phyloP scores from a whole-genome alignment of 1,140 invertebrate species.

The Solen grandis region DNA sequence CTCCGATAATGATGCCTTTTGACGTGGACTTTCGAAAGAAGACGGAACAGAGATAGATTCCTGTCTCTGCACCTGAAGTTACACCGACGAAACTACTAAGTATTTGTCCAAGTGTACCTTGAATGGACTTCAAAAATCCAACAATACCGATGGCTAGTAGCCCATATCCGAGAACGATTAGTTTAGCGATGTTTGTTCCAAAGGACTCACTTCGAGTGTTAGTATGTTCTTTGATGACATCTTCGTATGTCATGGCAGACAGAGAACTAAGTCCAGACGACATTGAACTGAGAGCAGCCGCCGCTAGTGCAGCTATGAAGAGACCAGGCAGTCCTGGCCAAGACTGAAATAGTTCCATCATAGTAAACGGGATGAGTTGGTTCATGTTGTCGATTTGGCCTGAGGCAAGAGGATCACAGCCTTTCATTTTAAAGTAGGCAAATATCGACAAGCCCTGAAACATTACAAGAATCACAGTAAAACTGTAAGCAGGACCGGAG shows the following conservation, averaged over 20 bases:
- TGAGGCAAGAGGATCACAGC: too few species aligned
- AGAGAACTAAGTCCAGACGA: constrained; percentile 38
- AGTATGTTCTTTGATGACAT: too few species aligned
- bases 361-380: too few species aligned
- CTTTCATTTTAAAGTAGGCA: constrained; percentile 6
- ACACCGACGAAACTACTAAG: constrained; percentile 20
- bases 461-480: constrained; percentile 15
- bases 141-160: constrained; percentile 14
- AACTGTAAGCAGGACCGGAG: too few species aligned
- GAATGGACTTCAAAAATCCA: constrained; percentile 7
- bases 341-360: too few species aligned
- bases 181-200: constrained; percentile 36
- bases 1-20: constrained; percentile 10
- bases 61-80: constrained; percentile 1
- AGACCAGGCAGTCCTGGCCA: too few species aligned
- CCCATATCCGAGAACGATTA: constrained; percentile 21
- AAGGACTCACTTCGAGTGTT: too few species aligned
- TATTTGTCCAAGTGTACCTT: constrained; percentile 31
- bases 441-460: constrained; percentile 28
- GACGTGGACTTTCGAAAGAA: constrained; percentile 10
- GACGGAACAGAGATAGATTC: constrained; percentile 15
- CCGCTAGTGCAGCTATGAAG: too few species aligned
- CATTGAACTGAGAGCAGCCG: too few species aligned
- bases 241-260: too few species aligned
- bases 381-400: too few species aligned